Percentiles rank a stretch among this genome's conserved stretches.
Conservation (phyloP, 2,888 invertebrate genomes). For the Phaedon cochleariae region DNA sequence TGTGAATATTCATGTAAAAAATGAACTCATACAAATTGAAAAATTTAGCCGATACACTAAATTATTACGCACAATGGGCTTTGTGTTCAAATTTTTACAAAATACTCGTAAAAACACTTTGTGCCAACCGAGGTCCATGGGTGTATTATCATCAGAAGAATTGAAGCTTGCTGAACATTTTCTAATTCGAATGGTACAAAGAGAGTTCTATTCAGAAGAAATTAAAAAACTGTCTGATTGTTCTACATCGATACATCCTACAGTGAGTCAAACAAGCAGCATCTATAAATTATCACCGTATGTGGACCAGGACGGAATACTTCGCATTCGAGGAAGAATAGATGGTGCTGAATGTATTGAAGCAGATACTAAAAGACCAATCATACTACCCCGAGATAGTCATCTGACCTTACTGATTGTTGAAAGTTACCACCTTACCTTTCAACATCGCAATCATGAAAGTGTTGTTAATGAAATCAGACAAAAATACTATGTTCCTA, state of each 20-base stretch:
- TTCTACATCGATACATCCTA: background rate
- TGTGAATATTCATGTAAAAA: background rate
- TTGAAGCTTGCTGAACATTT: no score
- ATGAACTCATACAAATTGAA: background rate
- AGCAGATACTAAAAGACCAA: constrained; percentile 2
- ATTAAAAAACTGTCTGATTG: background rate
- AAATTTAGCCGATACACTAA: background rate
- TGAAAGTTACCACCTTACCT: background rate
- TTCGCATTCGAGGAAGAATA: constrained; percentile 13
- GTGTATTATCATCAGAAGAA: background rate
- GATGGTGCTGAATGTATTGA: constrained; percentile 2
- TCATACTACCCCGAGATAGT: constrained; percentile 12
- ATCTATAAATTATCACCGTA: constrained; percentile 13
- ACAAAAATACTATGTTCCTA: constrained; percentile 17
- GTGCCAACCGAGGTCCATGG: background rate
- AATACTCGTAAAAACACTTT: background rate
- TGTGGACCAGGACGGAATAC: constrained; percentile 3
- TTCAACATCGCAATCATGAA: background rate
- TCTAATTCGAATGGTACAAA: background rate
- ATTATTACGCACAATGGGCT: background rate
- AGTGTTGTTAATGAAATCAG: constrained; percentile 23
- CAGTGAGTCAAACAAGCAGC: background rate
- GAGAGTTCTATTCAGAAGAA: background rate
- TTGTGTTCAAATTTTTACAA: background rate
- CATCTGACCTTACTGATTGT: background rate